Evolutionary conservation across 2,797 vertebrate genomes (phyloP), one percentile per base, ranked within the genome.

Genomic region (Acanthopagrus latus): DNA sequence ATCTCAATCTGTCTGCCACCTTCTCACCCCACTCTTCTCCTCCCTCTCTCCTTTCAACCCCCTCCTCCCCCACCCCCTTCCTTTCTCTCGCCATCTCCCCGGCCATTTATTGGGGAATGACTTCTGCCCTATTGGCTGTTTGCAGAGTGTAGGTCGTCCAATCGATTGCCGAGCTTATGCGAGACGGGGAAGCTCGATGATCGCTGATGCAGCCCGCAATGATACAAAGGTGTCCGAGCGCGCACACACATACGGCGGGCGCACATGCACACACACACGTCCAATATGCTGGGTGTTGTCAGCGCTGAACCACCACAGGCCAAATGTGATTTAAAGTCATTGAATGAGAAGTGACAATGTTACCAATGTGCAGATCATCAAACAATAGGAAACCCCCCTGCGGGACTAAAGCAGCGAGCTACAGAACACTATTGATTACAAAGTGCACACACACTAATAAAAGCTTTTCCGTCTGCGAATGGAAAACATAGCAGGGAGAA

Each of bases 1-100:
- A 93, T 91, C 89, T 89, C 88, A 90, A 91, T 92, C 90, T 87
- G 92, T 93, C 91, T 93, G 85, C 87, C 86, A 91, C 89, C 86
- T 91, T 87, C 88, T 89, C 85, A 85, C 86, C 90, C 86, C n/a
- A 9, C 77, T 60, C 11, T 44, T 21, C 63, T 57, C 69, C 33
- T 13, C 43, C 29, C 62, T 56, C 44, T 41, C 51, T 41, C 59
- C 12, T 54, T 38, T 52, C n/a, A 14, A 29, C 23, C 20, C 10
- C 73, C 50, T 23, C 41, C 62, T 47, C 41, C 25, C 9, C 38
- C 33, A 23, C 25, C 44, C 7, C 29, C 33, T 27, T 63, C 8
- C 33, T 33, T 33, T 33, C 75, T 72, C 76, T 74, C 54, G 4
- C 69, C 48, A 64, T 71, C 84, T 75, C 71, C 78, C 75, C 68